phyloP scores from a whole-genome alignment of 1,140 invertebrate genomes.

The Conopomorpha cramerella region DNA sequence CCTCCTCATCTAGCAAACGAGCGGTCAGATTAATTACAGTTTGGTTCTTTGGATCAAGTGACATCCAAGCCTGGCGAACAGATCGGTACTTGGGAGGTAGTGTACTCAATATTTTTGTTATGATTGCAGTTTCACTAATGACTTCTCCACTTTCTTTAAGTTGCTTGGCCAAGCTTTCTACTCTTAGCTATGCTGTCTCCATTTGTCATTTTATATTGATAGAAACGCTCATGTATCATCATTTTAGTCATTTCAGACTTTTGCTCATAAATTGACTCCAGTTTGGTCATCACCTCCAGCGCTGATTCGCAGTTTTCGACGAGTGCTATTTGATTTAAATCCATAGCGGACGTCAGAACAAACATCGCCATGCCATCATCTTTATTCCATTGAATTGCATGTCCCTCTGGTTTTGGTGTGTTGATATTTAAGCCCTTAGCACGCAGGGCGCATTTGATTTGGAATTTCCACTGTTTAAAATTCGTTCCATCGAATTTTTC shows the following conservation, averaged over 20 bases:
- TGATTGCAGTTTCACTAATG: slow-evolving; percentile 27
- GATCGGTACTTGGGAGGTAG: slow-evolving; percentile 23
- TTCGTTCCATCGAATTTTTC: slow-evolving; percentile 22
- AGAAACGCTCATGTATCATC: slow-evolving; percentile 29
- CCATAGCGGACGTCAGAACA: slow-evolving; percentile 22
- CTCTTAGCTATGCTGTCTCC: slow-evolving; percentile 23
- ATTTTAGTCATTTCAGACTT: slow-evolving; percentile 28
- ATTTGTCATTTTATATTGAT: slow-evolving; percentile 26
- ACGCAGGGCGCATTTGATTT: slow-evolving; percentile 21
- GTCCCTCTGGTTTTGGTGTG: slow-evolving; percentile 8
- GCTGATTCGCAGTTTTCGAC: slow-evolving; percentile 24
- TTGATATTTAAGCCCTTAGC: slow-evolving; percentile 18
- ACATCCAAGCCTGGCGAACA: slow-evolving; percentile 34
- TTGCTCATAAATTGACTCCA: slow-evolving; percentile 23
- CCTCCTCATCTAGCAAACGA: slow-evolving; percentile 35
- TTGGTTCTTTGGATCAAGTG: slow-evolving; percentile 25
- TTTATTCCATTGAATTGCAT: slow-evolving; percentile 14
- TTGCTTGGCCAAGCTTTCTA: slow-evolving; percentile 27
- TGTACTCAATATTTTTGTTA: slow-evolving; percentile 30
- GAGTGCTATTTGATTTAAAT: slow-evolving; percentile 21
- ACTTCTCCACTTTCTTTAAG: slow-evolving; percentile 23
- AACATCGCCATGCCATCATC: slow-evolving; percentile 26
- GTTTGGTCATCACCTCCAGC: slow-evolving; percentile 8
- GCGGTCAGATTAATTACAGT: slow-evolving; percentile 31
- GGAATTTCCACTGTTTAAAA: slow-evolving; percentile 27